Percentiles rank a stretch among this genome's conserved stretches.
Evolutionary conservation across 2,888 invertebrate genomes (phyloP).

Genomic region (Melikaiella ostensackeni): DNA sequence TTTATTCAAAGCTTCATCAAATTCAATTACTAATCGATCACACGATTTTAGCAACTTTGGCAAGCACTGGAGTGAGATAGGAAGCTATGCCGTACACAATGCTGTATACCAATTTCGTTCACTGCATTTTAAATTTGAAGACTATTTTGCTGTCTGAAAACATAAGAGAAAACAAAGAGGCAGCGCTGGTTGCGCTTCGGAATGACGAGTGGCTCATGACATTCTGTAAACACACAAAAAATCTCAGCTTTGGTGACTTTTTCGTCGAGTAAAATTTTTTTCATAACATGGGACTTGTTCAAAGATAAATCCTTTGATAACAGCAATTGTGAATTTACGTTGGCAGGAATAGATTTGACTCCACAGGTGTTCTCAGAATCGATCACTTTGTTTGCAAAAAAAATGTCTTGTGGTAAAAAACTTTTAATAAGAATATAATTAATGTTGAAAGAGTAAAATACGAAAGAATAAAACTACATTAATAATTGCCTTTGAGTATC

Average conservation of each 20-base stretch:
- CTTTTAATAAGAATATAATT: no score
- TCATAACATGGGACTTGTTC: no score
- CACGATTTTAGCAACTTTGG: constrained; percentile 42
- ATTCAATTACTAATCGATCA: constrained; percentile 46
- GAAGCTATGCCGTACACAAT: no score
- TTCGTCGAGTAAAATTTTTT: constrained; percentile 3
- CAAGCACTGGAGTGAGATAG: constrained; percentile 51
- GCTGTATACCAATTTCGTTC: not conserved
- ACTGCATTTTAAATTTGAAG: constrained; percentile 49
- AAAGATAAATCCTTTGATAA: no score
- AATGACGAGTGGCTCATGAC: constrained; percentile 27
- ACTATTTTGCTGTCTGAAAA: constrained; percentile 39
- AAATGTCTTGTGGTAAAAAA: not conserved
- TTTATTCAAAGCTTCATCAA: constrained; percentile 58
- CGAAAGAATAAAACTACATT: not conserved
- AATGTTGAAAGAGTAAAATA: not conserved
- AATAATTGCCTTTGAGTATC: no score
- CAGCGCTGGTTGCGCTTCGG: constrained; percentile 29
- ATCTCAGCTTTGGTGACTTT: constrained; percentile 40
- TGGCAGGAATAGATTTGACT: not conserved
- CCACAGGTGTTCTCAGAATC: no score
- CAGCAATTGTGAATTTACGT: not conserved
- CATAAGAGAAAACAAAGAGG: constrained; percentile 35
- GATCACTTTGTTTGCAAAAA: no score
- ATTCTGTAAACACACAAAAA: constrained; percentile 36